Base-by-base conservation (phyloP, 2,113 vertebrate species). In the Poicephalus meyeri region DNA sequence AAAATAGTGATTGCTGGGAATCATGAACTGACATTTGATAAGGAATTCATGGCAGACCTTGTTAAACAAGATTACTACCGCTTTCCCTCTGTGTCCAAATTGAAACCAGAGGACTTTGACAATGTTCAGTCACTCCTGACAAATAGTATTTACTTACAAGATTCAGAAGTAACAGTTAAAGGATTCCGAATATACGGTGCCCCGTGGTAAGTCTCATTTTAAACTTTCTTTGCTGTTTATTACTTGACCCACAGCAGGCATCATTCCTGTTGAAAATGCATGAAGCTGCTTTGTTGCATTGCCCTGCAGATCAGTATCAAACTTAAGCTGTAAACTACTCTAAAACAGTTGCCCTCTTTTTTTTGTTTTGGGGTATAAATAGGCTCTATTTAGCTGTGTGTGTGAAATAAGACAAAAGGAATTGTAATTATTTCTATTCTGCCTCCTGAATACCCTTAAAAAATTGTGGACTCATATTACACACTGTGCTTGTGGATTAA, bases 31-130 rank as follows among this genome's bases (percentile, higher is more conserved):
- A 99, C 99, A 96, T 99, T 99, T 88, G 99, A 99, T 98, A 99
- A 99, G 98, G 99, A 99, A 99, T 99, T 99, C 98, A 99, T 99
- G 99, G 98, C 99, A 72, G 99, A 99, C 98, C 99, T 99, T 97
- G 99, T 99, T 95, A 99, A 99, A 98, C 99, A 99, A 99, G 99
- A 99, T 98, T 99, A 99, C 98, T 99, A 99, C 98, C 99, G 99
- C 95, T 99, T 99, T 98, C 99, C 99, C 76, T 99, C 99, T 41
- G 99, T 99, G 95, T 99, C 99, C 98, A 99, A 99, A 98, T 99
- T 99, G 98, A 99, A 99, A 98, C 99, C 99, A 33, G 99, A 99
- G 99, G 99, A 99, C 98, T 99, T 99, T 99, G 99, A 99, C 98
- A 99, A 99, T 98, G 99, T 99, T 95, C 99, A 99, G 97, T 98